Evolutionary conservation across 2,113 vertebrate species (phyloP), one percentile per base, ranked within the genome.

Genomic region (Sander vitreus): DNA sequence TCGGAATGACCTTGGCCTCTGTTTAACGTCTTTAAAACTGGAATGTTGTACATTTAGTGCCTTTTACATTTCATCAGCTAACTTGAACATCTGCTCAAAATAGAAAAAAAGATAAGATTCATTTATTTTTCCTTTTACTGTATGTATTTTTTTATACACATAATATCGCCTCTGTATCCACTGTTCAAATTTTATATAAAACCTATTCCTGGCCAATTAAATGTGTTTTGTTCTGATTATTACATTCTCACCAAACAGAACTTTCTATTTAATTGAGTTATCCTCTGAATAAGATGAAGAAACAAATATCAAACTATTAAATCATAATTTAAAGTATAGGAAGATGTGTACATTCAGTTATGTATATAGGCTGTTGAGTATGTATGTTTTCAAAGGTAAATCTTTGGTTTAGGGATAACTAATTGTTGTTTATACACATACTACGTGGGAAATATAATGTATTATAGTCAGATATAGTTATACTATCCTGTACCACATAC

Each of bases 21-120:
- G 68, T 91, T 87, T 80, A 64, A 84, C 82, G 73, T 93, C 87
- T 91, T 89, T 81, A 91, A 94, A 95, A 96, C 95, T 95, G 95
- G 95, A 95, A 95, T 93, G 88, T 92, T 92, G 91, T 93, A 93
- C 91, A 93, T 94, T 93, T 94, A 94, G 94, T 96, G 95, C 95
- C 95, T 96, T 96, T 94, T 92, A 90, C 93, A 95, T 95, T 95
- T 95, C 86, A 91, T 92, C 89, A 90, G 91, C 93, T 93, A 92
- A 95, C 91, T 93, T 91, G 55, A 93, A 93, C 90, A 90, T 88
- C 85, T 92, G 91, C 91, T 93, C 78, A 58, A 80, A 88, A 83
- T 85, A 86, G 85, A 91, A 88, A 85, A 91, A 91, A 89, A 84
- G 55, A 92, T 82, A 91, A 91, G 88, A 93, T 88, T 90, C 88